phyloP scores from a whole-genome alignment of 2,797 vertebrate genomes.

The Crocidura indochinensis region DNA sequence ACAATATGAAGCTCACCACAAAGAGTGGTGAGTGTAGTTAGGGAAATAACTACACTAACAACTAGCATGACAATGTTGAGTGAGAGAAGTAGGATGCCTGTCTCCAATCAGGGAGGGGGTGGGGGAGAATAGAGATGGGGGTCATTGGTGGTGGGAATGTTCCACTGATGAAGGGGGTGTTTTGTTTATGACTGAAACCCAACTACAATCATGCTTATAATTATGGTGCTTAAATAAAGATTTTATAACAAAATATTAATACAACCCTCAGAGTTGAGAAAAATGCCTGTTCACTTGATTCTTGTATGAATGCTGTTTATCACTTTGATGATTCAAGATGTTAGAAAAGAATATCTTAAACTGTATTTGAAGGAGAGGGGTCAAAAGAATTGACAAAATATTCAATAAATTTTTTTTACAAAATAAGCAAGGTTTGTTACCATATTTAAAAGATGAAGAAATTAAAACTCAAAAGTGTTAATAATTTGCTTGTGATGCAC shows the following conservation, averaged over 20 bases:
- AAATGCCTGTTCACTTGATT: constrained; percentile 22
- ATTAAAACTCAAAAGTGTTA: constrained; percentile 43
- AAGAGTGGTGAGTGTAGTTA: too few species aligned
- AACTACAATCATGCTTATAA: too few species aligned
- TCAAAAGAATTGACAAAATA: constrained; percentile 59
- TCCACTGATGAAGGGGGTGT: too few species aligned
- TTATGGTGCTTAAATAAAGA: too few species aligned
- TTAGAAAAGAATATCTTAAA: constrained; percentile 47
- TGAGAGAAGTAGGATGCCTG: too few species aligned
- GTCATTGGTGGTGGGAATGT: too few species aligned
- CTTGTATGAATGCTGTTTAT: neutral
- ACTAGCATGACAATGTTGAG: too few species aligned
- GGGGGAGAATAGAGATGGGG: too few species aligned
- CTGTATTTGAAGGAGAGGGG: constrained; percentile 17
- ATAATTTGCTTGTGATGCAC: constrained; percentile 45
- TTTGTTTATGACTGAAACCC: too few species aligned
- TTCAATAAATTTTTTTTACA: constrained; percentile 32
- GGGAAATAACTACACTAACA: too few species aligned
- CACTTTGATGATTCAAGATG: constrained; percentile 13
- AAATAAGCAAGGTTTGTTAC: neutral
- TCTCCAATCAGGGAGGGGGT: too few species aligned
- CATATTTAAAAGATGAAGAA: constrained; percentile 47
- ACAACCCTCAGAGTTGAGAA: constrained; percentile 31
- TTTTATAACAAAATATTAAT: neutral
- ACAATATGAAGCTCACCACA: too few species aligned